Base-by-base conservation (phyloP, 2,797 vertebrate genomes). In the Mus minutoides region DNA sequence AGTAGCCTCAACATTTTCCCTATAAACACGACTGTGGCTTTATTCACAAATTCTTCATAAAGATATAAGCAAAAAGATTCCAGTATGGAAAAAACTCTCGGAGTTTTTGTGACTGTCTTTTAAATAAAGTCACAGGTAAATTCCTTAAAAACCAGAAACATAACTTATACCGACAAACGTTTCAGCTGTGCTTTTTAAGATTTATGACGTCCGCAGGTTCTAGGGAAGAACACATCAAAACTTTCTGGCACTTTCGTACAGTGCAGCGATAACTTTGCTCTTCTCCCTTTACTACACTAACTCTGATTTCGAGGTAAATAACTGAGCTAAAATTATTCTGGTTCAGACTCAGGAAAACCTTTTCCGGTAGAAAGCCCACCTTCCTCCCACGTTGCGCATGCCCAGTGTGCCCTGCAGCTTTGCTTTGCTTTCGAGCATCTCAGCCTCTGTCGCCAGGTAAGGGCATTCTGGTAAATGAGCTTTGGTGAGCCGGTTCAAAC, bases 321-420 rank as follows among this genome's bases (percentile, higher is more conserved):
- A 96, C 10, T 26, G 29, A 14, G 83, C 79, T 78, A 88, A 90
- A 91, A 87, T 6, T 11, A 43, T 75, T 56, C 78, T 17, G 64
- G 43, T 67, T 54, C 52, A 9, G 58, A 49, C 4, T 22, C 76
- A 54, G 64, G 93, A 82, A 79, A 96, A 94, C 92, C 87, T 73
- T 97, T 96, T 96, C 96, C 96, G 92, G 90, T 80, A 46, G 37
- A 87, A 91, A 94, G 76, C 95, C 95, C 97, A 93, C 96, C 96
- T 97, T 84, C 94, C 95, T 87, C 88, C 24, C 31, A 13, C 2
- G n/a, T 34, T 75, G 95, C 97, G 96, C 96, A 96, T 96, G 97
- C 96, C 71, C 92, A 87, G 69, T 77, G 71, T 49, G 21, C 79
- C 58, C 71, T 9, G 29, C 62, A 1, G 80, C 71, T 58, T 82